Evolutionary conservation across 2,797 vertebrate species (phyloP), one percentile per base, ranked within the genome.

Genomic region (Capromys pilorides): DNA sequence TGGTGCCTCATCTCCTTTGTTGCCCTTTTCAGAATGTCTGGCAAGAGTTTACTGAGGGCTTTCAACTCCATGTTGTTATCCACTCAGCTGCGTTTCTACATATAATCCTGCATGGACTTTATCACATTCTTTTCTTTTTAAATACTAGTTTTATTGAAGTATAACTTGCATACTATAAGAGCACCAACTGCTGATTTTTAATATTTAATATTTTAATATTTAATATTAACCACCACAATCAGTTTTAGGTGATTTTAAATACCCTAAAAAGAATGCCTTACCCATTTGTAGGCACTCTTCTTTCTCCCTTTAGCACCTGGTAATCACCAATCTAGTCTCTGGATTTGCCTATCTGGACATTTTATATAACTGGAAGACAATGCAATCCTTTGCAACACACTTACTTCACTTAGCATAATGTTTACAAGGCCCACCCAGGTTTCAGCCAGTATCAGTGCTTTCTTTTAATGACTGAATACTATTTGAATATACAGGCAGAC

Each of bases 21-120:
- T 85, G 45, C 12, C 64, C 77, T 92, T 77, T 88, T 59, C 77
- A 82, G 82, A 86, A 66, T 33, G 82, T 57, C 80, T 80, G 86
- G 82, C 89, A 67, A 12, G 31, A 75, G 71, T 6, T 80, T 5
- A 26, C 51, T 10, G 61, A 84, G 36, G n/a, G 69, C 28, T 93
- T 80, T 36, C 1, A 0, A 51, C 79, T 39, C 86, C 19, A 19
- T 71, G 2, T 1, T 22, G 54, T 77, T 64, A 84, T 26, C 12
- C 64, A 10, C 24, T 41, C 61, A 39, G 33, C 4, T 18, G 57
- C 36, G 39, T 7, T 54, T 62, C 77, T 79, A 51, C 59, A 51
- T 33, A 67, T 36, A 51, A 67, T 16, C 31, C 79, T 28, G 21
- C 0, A 8, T 69, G 39, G 54, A 36, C 86, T 90, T 91, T 33